Evolutionary conservation across 2,797 vertebrate genomes (phyloP).

Genomic region (Lagodon rhomboides): DNA sequence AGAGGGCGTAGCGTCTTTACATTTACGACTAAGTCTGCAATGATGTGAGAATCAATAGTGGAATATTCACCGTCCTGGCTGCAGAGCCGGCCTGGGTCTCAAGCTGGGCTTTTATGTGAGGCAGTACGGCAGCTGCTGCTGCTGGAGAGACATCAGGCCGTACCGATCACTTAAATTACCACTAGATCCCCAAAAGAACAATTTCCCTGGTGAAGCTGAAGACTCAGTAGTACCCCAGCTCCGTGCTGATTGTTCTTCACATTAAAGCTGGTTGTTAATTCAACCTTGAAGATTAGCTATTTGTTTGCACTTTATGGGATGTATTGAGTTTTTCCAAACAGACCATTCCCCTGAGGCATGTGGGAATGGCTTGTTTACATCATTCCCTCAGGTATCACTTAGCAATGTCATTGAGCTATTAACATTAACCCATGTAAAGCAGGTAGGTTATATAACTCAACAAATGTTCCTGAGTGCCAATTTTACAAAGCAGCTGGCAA

Average conservation of each 20-base stretch:
- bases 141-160: conserved; percentile 61
- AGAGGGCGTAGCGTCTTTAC: conserved; percentile 59
- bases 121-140: conserved; percentile 52
- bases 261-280: conserved; percentile 65
- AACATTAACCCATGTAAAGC: conserved; percentile 56
- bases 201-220: conserved; percentile 66
- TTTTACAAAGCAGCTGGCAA: conserved; percentile 44
- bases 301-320: conserved; percentile 64
- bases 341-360: conserved; percentile 51
- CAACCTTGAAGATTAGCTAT: conserved; percentile 74
- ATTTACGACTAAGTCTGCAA: conserved; percentile 58
- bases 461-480: conserved; percentile 59
- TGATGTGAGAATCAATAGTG: conserved; percentile 78
- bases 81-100: conserved; percentile 56
- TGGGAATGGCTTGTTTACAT: conserved; percentile 67
- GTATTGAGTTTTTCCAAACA: conserved; percentile 71
- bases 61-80: conserved; percentile 71
- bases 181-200: conserved; percentile 64
- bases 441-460: conserved; percentile 59
- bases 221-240: conserved; percentile 37
- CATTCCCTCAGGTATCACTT: conserved; percentile 52
- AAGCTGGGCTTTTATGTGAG: conserved; percentile 73
- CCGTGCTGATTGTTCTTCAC: conserved; percentile 55
- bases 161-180: conserved; percentile 73
- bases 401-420: conserved; percentile 63